Evolutionary conservation across 2,888 invertebrate genomes (phyloP).

Genomic region (Pogonocherus hispidulus): DNA sequence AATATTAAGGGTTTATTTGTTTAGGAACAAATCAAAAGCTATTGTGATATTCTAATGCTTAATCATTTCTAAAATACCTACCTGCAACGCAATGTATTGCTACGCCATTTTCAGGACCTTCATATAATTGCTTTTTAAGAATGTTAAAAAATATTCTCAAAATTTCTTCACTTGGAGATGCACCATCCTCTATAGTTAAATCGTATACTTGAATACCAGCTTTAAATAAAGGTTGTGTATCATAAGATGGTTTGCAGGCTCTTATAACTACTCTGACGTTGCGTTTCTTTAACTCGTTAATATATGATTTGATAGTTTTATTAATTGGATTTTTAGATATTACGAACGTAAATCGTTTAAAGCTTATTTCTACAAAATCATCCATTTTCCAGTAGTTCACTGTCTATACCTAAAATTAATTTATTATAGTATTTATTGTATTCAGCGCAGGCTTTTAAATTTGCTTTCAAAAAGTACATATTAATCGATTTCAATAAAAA

Average conservation of each 20-base stretch:
- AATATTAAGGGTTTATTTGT: too few species aligned
- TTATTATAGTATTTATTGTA: too few species aligned
- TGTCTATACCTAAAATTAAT: too few species aligned
- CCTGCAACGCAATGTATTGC: slow-evolving; percentile 53
- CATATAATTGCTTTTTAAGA: slow-evolving; percentile 46
- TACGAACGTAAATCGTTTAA: slow-evolving; percentile 51
- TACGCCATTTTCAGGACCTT: slow-evolving; percentile 47
- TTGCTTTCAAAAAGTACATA: too few species aligned
- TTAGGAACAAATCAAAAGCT: too few species aligned
- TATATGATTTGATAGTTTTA: slow-evolving; percentile 47
- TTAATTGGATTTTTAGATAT: slow-evolving; percentile 53
- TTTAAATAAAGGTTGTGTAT: slow-evolving; percentile 45
- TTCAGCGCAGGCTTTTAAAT: too few species aligned
- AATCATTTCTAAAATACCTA: too few species aligned
- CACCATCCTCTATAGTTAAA: slow-evolving; percentile 51
- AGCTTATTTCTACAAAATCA: slow-evolving; percentile 45
- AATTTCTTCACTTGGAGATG: slow-evolving; percentile 48
- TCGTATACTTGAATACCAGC: slow-evolving; percentile 52
- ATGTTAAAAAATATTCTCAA: slow-evolving; percentile 50
- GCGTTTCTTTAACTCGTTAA: slow-evolving; percentile 51
- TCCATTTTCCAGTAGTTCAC: too few species aligned
- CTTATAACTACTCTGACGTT: slow-evolving; percentile 50
- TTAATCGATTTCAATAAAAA: too few species aligned
- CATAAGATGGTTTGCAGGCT: slow-evolving; percentile 52
- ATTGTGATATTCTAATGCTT: too few species aligned